Evolutionary conservation across 2,797 vertebrate species (phyloP), one percentile per base, ranked within the genome.

Genomic region (Lepilemur septentrionalis): DNA sequence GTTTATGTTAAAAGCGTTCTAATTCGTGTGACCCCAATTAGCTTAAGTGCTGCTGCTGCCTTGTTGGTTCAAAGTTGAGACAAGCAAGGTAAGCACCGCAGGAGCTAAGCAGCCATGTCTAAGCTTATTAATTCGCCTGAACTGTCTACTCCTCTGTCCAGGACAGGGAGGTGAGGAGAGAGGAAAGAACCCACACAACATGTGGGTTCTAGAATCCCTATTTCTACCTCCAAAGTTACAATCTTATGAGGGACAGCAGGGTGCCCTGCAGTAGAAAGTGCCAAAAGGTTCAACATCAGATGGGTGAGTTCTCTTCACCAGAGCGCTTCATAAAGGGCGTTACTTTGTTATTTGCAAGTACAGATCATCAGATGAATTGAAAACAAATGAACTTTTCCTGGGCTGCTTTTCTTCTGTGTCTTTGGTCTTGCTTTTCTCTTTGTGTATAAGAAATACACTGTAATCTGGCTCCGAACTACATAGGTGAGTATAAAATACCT

Each of bases 81-180:
- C 38, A 14, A 78, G 38, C 7, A 67, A 20, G 46, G 9, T 88
- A 89, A 94, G 69, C 52, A 22, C 2, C 4, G 59, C 48, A 93
- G 86, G 41, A 88, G 80, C 91, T 96, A 81, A 95, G 81, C 80
- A 84, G 8, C 25, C 76, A 9, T n/a, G 35, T 6, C 69, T 95
- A 87, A 98, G 98, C 95, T 97, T 82, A 95, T 94, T 97, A 97
- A 32, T 52, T 59, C 76, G 50, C 83, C 86, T 70, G 32, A 83
- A 59, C 12, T 86, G 35, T 55, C 67, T 67, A 9, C 14, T 43
- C 22, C 90, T 69, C 50, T 69, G 48, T 79, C 76, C 90, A 30
- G 22, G 84, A 59, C 84, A 69, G 97, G 41, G 25, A 5, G 25
- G 8, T 67, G 14, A 28, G n/a, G 30, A 4, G 20, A 1, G 22